Evolutionary conservation across 1,140 invertebrate species (phyloP), one percentile per base, ranked within the genome.

Genomic region (Pogonomyrmex barbatus): DNA sequence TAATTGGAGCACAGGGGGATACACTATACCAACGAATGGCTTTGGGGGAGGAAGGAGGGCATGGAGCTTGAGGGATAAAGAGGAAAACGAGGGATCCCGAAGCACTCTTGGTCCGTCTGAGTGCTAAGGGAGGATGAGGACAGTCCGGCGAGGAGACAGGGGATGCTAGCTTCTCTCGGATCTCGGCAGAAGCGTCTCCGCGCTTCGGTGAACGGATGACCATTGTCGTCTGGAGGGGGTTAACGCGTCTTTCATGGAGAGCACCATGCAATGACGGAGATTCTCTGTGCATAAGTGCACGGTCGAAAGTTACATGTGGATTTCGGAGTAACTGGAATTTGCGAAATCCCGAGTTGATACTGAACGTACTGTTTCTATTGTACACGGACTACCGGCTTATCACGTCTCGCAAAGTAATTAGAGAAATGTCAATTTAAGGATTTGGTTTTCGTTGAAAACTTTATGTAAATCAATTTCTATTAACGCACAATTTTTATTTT

Each of bases 1-100:
- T 92, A 92, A 92, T 92, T 92, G 91, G 87, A 91, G 91, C 91
- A 90, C 88, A 77, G 82, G 87, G 91, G 90, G 85, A 90, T 81
- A 87, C 81, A 70, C 9, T 73, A 77, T 81, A 56, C 82, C 86
- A 58, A 90, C 84, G 88, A 90, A 91, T 86, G 54, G 77, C 78
- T 52, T 52, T 62, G 24, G 67, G 42, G 67, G 68, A 73, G 79
- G 67, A 58, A 73, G n/a, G n/a, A n/a, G n/a, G n/a, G 30, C 67
- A 24, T 47, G 54, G 24, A 47, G 67, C 39, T 58, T 67, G 87
- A 88, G 73, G 73, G 52, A 89, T 47, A 85, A 75, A 60, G 65
- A 87, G 65, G 90, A 86, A 88, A 88, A 88, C 87, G 90, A 87
- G 89, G 87, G 88, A 85, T 88, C 73, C 88, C 71, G 62, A 88